Conservation (phyloP, 2,113 vertebrate genomes). For the Oryzias melastigma region DNA sequence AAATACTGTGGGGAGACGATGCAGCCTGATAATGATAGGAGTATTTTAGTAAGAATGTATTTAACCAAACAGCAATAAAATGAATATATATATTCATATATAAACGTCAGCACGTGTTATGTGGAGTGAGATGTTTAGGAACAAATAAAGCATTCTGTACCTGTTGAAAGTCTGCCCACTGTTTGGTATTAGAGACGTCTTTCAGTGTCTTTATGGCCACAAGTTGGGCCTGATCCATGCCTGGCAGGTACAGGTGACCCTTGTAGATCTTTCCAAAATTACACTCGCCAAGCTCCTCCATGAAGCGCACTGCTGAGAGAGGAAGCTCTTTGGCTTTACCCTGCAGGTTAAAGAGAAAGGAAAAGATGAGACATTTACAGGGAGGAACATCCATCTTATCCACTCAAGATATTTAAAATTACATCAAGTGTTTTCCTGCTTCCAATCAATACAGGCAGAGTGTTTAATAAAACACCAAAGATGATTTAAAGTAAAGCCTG, state of each 20-base stretch:
- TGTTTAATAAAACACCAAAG: conserved; percentile 35
- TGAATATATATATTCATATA: too few species aligned
- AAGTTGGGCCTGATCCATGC: conserved; percentile 95
- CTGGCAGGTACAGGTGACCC: conserved; percentile 95
- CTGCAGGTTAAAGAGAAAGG: conserved; percentile 63
- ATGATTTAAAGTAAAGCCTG: conserved; percentile 8
- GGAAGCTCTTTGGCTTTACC: conserved; percentile 96
- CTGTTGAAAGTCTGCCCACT: conserved; percentile 96
- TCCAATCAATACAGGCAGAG: conserved; percentile 13
- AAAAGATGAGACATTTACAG: conserved; percentile 4
- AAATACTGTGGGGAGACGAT: conserved; percentile 18
- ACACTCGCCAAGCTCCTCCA: conserved; percentile 97
- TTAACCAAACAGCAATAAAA: too few species aligned
- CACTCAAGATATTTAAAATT: background rate
- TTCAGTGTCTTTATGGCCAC: conserved; percentile 97
- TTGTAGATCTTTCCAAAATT: conserved; percentile 95
- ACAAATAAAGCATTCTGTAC: conserved; percentile 19
- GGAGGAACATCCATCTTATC: background rate
- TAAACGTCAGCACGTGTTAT: too few species aligned
- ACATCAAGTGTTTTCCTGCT: conserved; percentile 1
- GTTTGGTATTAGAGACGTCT: conserved; percentile 87
- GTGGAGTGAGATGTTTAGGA: background rate
- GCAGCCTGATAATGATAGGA: too few species aligned
- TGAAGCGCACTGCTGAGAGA: conserved; percentile 94
- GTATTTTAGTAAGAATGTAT: too few species aligned